A percentile compares a stretch with the other conserved stretches of the same genome.
These are phyloP conservation scores for Paraescarpia echinospica DNA, from an alignment of 1,140 invertebrate species.

Conservation along the genomic window DNA sequence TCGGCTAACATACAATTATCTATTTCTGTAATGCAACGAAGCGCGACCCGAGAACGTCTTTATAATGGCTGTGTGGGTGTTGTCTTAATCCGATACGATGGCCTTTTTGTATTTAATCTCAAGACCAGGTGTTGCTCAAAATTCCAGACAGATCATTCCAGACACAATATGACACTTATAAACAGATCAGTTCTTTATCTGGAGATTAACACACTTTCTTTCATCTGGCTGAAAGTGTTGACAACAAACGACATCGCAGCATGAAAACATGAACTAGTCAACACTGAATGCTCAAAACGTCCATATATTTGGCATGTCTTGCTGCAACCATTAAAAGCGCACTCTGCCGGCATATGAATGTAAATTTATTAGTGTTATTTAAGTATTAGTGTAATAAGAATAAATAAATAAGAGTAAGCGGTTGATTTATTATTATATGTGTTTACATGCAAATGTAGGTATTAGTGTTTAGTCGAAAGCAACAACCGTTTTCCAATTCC, in stretches of 20 bases:
- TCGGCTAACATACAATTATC: background rate
- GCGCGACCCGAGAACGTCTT: background rate
- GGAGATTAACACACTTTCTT: slow-evolving; percentile 12
- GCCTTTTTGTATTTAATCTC: background rate
- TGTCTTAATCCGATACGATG: background rate
- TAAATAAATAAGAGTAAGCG: no score
- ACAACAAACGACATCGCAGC: background rate
- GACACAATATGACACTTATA: background rate
- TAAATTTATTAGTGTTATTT: no score
- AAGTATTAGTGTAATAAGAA: no score
- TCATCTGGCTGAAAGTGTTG: background rate
- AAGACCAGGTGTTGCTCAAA: background rate
- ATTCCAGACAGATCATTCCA: background rate
- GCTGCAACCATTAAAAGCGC: background rate
- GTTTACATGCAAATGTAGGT: no score
- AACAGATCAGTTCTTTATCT: background rate
- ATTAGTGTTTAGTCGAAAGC: no score
- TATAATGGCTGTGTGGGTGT: background rate
- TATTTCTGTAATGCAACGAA: background rate
- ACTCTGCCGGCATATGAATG: no score
- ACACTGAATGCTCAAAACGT: no score
- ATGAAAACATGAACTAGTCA: no score
- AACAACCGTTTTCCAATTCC: no score
- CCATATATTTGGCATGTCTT: background rate
- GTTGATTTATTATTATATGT: no score